A percentile compares a stretch with the other conserved stretches of the same genome.
Conservation (phyloP, 2,113 vertebrate genomes). For the Neolamprologus cancellatus region DNA sequence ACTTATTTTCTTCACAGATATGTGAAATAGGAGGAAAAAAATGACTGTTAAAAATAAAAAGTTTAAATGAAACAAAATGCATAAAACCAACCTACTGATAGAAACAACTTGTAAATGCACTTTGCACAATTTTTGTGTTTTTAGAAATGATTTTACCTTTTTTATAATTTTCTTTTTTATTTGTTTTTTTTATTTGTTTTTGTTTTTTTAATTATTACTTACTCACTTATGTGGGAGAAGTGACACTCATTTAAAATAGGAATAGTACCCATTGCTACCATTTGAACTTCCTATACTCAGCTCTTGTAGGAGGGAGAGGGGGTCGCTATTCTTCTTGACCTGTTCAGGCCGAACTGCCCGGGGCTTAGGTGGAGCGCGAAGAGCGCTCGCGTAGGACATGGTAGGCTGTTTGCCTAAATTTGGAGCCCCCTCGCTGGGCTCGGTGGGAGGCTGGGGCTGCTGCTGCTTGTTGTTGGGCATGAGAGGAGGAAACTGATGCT, state of each 20-base stretch:
- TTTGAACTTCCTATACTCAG: slow-evolving; percentile 97
- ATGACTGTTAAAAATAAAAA: slow-evolving; percentile 77
- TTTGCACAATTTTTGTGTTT: slow-evolving; percentile 55
- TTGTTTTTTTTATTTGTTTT: slow-evolving; percentile 47
- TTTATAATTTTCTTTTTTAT: not conserved
- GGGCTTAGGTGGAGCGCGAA: slow-evolving; percentile 93
- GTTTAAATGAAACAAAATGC: slow-evolving; percentile 71
- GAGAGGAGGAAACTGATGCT: slow-evolving; percentile 96
- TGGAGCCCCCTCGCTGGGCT: slow-evolving; percentile 60
- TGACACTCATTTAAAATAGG: slow-evolving; percentile 94
- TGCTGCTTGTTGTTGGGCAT: slow-evolving; percentile 78
- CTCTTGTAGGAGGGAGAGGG: slow-evolving; percentile 95
- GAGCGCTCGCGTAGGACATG: slow-evolving; percentile 97
- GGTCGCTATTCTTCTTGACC: slow-evolving; percentile 96
- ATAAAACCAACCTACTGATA: slow-evolving; percentile 75
- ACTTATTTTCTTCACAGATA: slow-evolving; percentile 71
- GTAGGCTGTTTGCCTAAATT: slow-evolving; percentile 82
- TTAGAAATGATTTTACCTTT: slow-evolving; percentile 39
- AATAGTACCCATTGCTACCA: slow-evolving; percentile 98
- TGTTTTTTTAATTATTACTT: not conserved
- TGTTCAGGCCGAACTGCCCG: slow-evolving; percentile 87
- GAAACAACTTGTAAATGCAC: slow-evolving; percentile 77
- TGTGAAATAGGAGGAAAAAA: slow-evolving; percentile 64
- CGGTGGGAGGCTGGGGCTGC: slow-evolving; percentile 76
- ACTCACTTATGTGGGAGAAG: slow-evolving; percentile 31